Conservation (phyloP, 1,140 invertebrate genomes). For the Nylanderia fulva region DNA sequence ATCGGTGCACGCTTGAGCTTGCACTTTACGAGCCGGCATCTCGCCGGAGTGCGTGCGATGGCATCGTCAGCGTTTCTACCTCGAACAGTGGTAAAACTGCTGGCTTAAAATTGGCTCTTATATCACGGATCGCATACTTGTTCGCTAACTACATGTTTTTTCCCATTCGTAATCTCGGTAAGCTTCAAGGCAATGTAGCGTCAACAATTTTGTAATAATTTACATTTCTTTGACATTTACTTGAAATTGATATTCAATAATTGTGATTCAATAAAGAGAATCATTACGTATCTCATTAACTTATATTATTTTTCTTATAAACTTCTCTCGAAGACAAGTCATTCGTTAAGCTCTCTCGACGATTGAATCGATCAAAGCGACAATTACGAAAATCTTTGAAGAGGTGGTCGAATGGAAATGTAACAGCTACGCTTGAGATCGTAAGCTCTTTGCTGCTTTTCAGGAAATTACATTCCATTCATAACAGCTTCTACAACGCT, state of each 20-base stretch:
- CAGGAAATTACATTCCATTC: conserved; percentile 58
- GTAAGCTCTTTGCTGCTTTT: conserved; percentile 42
- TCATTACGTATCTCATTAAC: neutral
- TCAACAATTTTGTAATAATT: neutral
- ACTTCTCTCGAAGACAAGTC: neutral
- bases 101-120: conserved; percentile 24
- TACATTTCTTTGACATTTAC: neutral
- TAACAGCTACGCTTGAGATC: conserved; percentile 39
- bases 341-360: conserved; percentile 26
- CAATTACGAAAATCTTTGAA: conserved; percentile 38
- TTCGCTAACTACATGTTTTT: neutral
- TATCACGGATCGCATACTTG: neutral
- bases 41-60: conserved; percentile 35
- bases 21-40: conserved; percentile 53
- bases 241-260: neutral
- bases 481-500: conserved; percentile 55
- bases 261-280: neutral
- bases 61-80: conserved; percentile 53
- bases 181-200: too few species aligned
- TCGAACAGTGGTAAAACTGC: conserved; percentile 8
- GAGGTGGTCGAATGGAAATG: conserved; percentile 25
- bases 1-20: neutral
- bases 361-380: conserved; percentile 45
- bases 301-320: neutral
- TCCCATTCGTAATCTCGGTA: neutral